phyloP scores from a whole-genome alignment of 2,113 vertebrate species.

The Chloropsis cyanopogon region DNA sequence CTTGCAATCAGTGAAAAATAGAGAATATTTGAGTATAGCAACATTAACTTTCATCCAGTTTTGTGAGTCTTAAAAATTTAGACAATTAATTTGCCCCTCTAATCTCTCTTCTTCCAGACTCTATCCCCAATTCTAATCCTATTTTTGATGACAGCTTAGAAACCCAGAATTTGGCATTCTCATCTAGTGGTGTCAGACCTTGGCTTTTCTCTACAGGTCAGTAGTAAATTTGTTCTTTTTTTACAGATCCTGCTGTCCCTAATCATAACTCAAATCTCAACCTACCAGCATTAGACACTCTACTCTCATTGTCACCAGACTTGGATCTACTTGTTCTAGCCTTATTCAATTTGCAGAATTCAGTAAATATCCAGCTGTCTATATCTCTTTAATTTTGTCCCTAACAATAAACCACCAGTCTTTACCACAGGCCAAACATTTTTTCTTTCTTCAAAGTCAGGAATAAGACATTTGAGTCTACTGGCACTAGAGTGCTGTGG shows the following conservation, averaged over 20 bases:
- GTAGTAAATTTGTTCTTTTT: neutral
- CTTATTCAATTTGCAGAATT: neutral
- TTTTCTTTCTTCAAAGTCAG: neutral
- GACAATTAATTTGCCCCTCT: constrained; percentile 26
- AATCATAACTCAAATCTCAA: neutral
- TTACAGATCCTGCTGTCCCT: neutral
- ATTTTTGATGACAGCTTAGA: neutral
- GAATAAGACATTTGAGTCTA: neutral
- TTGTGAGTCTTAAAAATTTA: constrained; percentile 15
- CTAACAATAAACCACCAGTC: neutral
- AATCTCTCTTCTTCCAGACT: constrained; percentile 15
- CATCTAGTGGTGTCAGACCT: neutral
- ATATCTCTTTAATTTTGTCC: neutral
- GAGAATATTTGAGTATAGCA: constrained; percentile 5
- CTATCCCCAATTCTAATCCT: neutral
- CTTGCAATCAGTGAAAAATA: constrained; percentile 8
- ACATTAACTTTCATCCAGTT: neutral
- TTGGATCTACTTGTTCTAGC: neutral
- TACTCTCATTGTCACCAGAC: neutral
- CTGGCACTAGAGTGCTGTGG: neutral
- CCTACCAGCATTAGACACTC: neutral
- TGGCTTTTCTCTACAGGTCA: constrained; percentile 6
- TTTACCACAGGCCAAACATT: neutral
- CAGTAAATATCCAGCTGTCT: neutral
- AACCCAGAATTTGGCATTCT: neutral